Conservation (phyloP, 1,140 invertebrate genomes). For the Heliconius congener region DNA sequence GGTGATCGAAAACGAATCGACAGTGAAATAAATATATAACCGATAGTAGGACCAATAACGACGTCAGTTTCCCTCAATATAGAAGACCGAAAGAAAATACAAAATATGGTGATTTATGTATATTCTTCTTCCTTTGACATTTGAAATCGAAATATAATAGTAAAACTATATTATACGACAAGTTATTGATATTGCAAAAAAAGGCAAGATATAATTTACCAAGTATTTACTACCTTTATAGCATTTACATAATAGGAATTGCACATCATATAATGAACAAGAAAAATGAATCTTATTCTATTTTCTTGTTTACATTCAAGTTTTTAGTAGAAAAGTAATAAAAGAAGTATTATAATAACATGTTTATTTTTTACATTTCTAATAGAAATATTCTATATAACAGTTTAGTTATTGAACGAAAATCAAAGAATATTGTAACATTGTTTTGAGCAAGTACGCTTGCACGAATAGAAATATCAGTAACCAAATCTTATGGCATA, state of each 20-base stretch:
- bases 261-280: background rate
- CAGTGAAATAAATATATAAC: no score
- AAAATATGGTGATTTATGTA: no score
- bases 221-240: background rate
- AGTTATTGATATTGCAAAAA: background rate
- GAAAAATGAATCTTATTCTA: background rate
- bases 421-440: background rate
- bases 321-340: background rate
- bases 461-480: conserved; percentile 8
- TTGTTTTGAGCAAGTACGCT: background rate
- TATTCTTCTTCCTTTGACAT: no score
- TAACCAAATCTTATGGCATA: conserved; percentile 28
- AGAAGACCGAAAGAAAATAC: no score
- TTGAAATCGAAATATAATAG: no score
- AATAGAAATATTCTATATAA: background rate
- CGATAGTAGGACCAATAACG: no score
- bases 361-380: background rate
- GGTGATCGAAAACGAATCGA: no score
- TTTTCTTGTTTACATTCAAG: background rate
- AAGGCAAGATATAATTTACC: background rate
- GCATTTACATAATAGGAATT: background rate
- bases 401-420: background rate
- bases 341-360: background rate
- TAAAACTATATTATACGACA: no score
- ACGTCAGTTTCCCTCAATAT: no score